phyloP scores from a whole-genome alignment of 2,888 invertebrate species.

The Pollenia griseotomentosa region DNA sequence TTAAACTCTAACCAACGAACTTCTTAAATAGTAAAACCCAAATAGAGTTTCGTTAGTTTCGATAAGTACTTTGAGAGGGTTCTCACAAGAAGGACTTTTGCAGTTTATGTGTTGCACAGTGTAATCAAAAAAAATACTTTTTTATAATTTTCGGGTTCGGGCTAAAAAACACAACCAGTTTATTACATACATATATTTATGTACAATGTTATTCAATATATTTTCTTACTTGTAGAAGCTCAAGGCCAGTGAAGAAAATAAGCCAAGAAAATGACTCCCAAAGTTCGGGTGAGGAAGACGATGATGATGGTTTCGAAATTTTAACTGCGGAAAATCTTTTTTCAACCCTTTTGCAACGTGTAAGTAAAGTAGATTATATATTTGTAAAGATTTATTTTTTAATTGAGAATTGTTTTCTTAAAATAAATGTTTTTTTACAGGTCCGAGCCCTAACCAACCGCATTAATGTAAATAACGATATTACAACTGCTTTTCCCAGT shows the following conservation, averaged over 20 bases:
- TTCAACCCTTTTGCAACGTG: constrained; percentile 93
- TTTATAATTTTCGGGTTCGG: no score
- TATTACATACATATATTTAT: no score
- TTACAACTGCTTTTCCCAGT: constrained; percentile 87
- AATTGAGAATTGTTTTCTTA: background rate
- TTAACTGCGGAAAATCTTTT: constrained; percentile 96
- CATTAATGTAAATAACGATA: constrained; percentile 92
- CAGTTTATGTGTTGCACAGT: no score
- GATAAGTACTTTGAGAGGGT: no score
- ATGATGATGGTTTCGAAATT: constrained; percentile 95
- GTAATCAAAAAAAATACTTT: no score
- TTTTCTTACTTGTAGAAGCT: constrained; percentile 85
- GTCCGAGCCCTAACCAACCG: constrained; percentile 93
- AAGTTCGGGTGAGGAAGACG: constrained; percentile 93
- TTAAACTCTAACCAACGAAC: no score
- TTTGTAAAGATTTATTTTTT: no score
- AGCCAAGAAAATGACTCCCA: constrained; percentile 90
- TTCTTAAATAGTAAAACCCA: no score
- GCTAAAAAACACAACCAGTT: no score
- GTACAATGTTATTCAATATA: background rate
- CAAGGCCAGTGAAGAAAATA: constrained; percentile 88
- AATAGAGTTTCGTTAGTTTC: no score
- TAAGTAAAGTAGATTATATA: constrained; percentile 82
- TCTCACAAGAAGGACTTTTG: no score
- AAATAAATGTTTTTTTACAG: constrained; percentile 82